These are phyloP conservation scores for Rynchops niger DNA, from an alignment of 2,113 vertebrate genomes.

Conservation along the genomic window DNA sequence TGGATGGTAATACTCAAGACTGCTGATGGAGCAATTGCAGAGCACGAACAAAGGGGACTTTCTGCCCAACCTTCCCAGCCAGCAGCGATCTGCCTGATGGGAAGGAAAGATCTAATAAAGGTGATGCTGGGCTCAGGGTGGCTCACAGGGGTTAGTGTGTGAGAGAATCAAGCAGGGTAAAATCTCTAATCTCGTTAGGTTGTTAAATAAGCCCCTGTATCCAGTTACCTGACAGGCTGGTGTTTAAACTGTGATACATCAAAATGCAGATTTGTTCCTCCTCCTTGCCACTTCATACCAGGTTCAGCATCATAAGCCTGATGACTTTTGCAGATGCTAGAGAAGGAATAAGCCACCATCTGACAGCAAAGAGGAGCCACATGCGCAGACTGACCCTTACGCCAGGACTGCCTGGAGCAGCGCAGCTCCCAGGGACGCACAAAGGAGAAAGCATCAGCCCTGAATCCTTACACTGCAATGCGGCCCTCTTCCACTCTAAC, in stretches of 20 bases:
- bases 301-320: not conserved
- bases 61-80: not conserved
- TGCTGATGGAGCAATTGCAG: not conserved
- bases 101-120: not conserved
- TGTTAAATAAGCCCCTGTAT: not conserved
- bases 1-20: not conserved
- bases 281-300: not conserved
- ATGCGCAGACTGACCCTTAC: not conserved
- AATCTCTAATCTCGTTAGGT: not conserved
- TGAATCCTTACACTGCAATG: not conserved
- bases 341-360: not conserved
- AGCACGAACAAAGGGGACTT: not conserved
- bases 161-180: not conserved
- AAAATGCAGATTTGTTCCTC: not conserved
- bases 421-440: not conserved
- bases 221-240: not conserved
- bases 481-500: not conserved
- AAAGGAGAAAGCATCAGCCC: not conserved
- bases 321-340: not conserved
- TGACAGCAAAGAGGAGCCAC: not conserved
- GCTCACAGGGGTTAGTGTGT: accelerated
- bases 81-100: not conserved
- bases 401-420: not conserved
- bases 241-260: not conserved
- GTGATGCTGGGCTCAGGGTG: not conserved